A percentile compares a stretch with the other conserved stretches of the same genome.
Evolutionary conservation across 2,888 invertebrate genomes (phyloP).

Genomic region (Nymphalis c-album): DNA sequence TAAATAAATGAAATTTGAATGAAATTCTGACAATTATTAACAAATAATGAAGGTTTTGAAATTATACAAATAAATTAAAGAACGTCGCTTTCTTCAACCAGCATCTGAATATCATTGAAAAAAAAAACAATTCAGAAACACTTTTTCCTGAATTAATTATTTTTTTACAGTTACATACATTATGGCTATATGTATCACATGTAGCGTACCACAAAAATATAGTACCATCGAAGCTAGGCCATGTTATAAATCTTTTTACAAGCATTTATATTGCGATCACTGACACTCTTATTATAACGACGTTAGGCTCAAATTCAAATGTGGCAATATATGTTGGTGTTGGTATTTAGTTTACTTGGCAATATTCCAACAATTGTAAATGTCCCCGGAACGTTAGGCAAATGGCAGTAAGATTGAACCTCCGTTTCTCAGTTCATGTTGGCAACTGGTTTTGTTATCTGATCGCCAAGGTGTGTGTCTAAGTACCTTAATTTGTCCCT

Average conservation of each 20-base stretch:
- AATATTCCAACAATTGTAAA: slow-evolving; percentile 40
- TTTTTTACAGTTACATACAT: not conserved
- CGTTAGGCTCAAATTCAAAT: slow-evolving; percentile 24
- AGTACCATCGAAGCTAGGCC: not conserved
- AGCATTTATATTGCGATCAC: slow-evolving; percentile 8
- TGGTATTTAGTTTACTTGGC: slow-evolving; percentile 41
- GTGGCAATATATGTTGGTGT: slow-evolving; percentile 13
- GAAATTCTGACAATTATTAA: too few species aligned
- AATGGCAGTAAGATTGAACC: slow-evolving; percentile 40
- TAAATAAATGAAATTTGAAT: too few species aligned
- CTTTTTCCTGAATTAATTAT: too few species aligned
- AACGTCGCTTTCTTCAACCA: not conserved
- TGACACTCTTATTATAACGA: slow-evolving; percentile 18
- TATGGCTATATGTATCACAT: not conserved
- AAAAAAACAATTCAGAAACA: too few species aligned
- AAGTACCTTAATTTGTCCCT: slow-evolving; percentile 21
- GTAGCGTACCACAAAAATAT: too few species aligned
- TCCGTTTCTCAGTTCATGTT: slow-evolving; percentile 30
- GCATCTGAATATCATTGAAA: too few species aligned
- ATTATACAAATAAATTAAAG: not conserved
- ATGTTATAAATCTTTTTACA: slow-evolving; percentile 11
- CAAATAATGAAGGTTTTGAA: too few species aligned
- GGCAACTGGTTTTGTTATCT: slow-evolving; percentile 30
- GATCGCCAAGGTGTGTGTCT: slow-evolving; percentile 30
- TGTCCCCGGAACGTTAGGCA: slow-evolving; percentile 56